A percentile compares a stretch with the other conserved stretches of the same genome.
Evolutionary conservation across 2,113 vertebrate genomes (phyloP).

Genomic region (Bothrops jararaca): DNA sequence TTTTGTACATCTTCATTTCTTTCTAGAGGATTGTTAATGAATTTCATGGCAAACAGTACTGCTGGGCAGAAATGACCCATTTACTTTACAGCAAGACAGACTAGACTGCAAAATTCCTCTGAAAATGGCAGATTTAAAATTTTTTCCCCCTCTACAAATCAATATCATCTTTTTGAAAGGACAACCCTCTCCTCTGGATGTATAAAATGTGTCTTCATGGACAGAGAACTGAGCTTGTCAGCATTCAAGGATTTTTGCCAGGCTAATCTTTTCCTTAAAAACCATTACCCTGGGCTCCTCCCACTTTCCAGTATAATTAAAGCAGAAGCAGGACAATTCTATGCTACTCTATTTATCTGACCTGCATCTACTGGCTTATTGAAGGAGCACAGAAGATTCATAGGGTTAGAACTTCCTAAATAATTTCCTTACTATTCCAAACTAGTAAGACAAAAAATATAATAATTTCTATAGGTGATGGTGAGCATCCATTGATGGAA

Average conservation of each 20-base stretch:
- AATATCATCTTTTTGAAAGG: not conserved
- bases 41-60: not conserved
- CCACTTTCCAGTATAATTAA: not conserved
- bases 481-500: not conserved
- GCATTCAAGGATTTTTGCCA: not conserved
- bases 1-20: not conserved
- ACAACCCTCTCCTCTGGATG: not conserved
- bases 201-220: not conserved
- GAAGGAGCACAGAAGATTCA: not conserved
- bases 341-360: not conserved
- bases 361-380: not conserved
- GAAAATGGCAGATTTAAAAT: not conserved
- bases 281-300: no score
- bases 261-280: not conserved
- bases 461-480: not conserved
- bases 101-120: not conserved
- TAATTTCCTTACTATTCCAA: not conserved
- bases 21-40: not conserved
- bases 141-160: not conserved
- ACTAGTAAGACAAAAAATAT: not conserved
- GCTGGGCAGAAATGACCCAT: not conserved
- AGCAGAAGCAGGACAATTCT: not conserved
- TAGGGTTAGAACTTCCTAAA: not conserved
- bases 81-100: not conserved
- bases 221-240: not conserved